phyloP scores from a whole-genome alignment of 2,113 vertebrate genomes.

The Nyctereutes procyonoides region DNA sequence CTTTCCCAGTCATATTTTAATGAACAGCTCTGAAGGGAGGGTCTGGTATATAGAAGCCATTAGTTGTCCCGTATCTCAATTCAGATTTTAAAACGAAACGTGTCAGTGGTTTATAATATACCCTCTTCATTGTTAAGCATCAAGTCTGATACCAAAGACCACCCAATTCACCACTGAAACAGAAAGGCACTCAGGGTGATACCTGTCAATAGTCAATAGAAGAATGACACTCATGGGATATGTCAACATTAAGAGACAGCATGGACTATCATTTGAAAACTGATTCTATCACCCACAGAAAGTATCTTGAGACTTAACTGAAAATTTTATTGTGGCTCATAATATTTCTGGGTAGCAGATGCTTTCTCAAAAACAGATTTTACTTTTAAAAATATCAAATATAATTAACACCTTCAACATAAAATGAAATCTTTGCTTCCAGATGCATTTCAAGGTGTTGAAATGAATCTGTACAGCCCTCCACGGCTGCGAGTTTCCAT shows the following conservation, averaged over 20 bases:
- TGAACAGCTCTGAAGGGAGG: neutral
- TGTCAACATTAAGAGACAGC: constrained; percentile 29
- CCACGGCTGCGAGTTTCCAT: neutral
- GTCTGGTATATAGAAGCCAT: neutral
- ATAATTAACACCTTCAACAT: constrained; percentile 81
- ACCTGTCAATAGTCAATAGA: constrained; percentile 8
- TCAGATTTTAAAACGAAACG: constrained; percentile 52
- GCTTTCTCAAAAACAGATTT: constrained; percentile 82
- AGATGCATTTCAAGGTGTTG: constrained; percentile 83
- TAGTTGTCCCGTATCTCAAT: neutral
- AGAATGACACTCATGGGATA: neutral
- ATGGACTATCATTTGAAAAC: constrained; percentile 51
- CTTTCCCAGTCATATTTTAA: constrained; percentile 20
- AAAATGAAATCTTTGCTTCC: constrained; percentile 79
- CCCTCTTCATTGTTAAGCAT: constrained; percentile 11
- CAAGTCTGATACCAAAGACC: constrained; percentile 28
- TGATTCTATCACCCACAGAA: constrained; percentile 53
- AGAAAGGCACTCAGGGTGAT: constrained; percentile 6
- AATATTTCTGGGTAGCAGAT: constrained; percentile 81
- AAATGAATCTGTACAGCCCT: constrained; percentile 63
- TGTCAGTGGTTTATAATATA: constrained; percentile 30
- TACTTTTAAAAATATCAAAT: constrained; percentile 83
- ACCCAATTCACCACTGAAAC: constrained; percentile 12
- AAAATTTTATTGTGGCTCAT: constrained; percentile 72
- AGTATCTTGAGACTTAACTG: constrained; percentile 57